These are phyloP conservation scores for Diogma glabrata DNA, from an alignment of 2,888 invertebrate species.

Conservation along the genomic window DNA sequence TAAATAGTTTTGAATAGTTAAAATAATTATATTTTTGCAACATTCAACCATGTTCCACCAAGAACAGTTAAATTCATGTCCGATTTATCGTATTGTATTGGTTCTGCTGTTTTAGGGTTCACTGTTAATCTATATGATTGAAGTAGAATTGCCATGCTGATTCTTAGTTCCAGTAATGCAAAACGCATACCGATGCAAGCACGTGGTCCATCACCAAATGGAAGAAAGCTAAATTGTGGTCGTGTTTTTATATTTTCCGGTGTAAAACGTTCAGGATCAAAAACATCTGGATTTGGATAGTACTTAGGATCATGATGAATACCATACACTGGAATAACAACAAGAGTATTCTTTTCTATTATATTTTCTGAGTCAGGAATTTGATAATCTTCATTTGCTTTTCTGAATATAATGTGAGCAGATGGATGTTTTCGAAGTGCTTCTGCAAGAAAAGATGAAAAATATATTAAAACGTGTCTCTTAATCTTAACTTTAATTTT, in stretches of 20 bases:
- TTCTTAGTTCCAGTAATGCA: constrained; percentile 29
- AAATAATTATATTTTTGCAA: background rate
- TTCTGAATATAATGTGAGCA: constrained; percentile 32
- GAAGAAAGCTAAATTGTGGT: constrained; percentile 26
- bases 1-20: too few species aligned
- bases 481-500: too few species aligned
- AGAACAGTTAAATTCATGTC: background rate
- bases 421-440: constrained; percentile 37
- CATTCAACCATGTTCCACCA: background rate
- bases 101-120: background rate
- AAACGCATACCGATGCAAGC: constrained; percentile 33
- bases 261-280: constrained; percentile 30
- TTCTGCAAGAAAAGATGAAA: too few species aligned
- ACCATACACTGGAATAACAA: constrained; percentile 24
- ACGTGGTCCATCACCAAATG: constrained; percentile 31
- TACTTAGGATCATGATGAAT: constrained; percentile 29
- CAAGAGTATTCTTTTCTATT: constrained; percentile 22
- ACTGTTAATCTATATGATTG: background rate
- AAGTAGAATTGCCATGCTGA: constrained; percentile 26
- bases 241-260: constrained; percentile 22
- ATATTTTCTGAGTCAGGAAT: constrained; percentile 21
- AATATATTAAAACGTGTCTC: too few species aligned
- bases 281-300: constrained; percentile 28
- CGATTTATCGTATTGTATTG: background rate
- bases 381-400: constrained; percentile 30